phyloP scores from a whole-genome alignment of 2,888 invertebrate genomes.

The Scaptomyza tumidula region DNA sequence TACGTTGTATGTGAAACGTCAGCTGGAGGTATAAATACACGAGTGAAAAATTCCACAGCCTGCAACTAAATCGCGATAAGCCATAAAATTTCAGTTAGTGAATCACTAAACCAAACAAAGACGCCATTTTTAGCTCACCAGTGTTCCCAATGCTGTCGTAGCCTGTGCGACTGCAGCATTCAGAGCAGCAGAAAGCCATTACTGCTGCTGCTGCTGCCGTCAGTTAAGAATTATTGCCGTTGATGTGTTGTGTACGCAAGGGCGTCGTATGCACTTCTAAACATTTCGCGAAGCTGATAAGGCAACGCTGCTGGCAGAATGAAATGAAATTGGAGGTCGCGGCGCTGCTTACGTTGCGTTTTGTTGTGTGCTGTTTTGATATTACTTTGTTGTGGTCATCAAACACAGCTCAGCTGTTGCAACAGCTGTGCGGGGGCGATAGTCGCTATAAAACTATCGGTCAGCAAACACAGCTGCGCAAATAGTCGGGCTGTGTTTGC shows the following conservation, averaged over 20 bases:
- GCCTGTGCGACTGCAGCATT: conserved; percentile 84
- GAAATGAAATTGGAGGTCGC: conserved; percentile 8
- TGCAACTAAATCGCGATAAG: not conserved
- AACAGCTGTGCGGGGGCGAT: conserved; percentile 5
- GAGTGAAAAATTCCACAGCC: not conserved
- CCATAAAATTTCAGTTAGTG: not conserved
- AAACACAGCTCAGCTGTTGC: conserved; percentile 33
- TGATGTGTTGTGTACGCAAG: conserved; percentile 10
- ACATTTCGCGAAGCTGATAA: conserved; percentile 36
- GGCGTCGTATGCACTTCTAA: conserved; percentile 24
- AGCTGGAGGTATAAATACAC: not conserved
- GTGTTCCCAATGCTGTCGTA: conserved; percentile 80
- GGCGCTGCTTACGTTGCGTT: conserved; percentile 54
- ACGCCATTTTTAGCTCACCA: conserved; percentile 41
- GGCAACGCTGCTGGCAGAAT: not conserved
- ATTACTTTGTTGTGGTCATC: conserved; percentile 9
- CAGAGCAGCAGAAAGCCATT: conserved; percentile 58
- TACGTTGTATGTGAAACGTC: not conserved
- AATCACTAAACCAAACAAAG: not conserved
- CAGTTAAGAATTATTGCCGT: not conserved
- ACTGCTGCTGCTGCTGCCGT: not conserved
- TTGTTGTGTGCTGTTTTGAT: conserved; percentile 11
- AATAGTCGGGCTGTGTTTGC: conserved; percentile 13
- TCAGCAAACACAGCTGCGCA: conserved; percentile 10
- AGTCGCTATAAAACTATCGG: conserved; percentile 10